Evolutionary conservation across 23 tunicate genomes (phyloP), one percentile per base, ranked within the genome.

Genomic region (Ascidia mentula): DNA sequence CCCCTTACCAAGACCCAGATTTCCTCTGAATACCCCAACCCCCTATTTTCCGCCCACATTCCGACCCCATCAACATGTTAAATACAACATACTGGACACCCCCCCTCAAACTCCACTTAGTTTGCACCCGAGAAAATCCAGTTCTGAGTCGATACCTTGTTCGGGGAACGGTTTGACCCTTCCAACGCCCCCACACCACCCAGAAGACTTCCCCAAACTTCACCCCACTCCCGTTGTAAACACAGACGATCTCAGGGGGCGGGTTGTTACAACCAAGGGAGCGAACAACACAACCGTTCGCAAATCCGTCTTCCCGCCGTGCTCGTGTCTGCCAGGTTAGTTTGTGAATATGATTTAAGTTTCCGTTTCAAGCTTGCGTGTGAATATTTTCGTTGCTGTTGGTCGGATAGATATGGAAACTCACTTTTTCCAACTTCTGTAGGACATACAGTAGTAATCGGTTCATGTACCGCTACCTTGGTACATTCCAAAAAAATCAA

Each of bases 161-260:
- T 3, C 1, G 32, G 37, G 37, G 32, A 33, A 18, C 31, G 32
- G 3, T 18, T 3, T 22, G 4, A n/a, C 74, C 38, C 38, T 34
- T 3, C 39, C 39, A 70, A 70, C 74, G 9, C 74, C 37, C 37
- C 37, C 37, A 3, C 42, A 59, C 32, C 13, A 61, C 8, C 72
- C 59, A n/a, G 53, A 32, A 5, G 38, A 42, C n/a, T 40, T 34
- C 22, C 28, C 22, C 17, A 45, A 36, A 7, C 1, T 6, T 28
- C 53, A 3, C 9, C 9, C 39, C 38, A n/a, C 39, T 12, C 15
- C 6, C 24, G 15, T 12, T 22, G 0, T 46, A 13, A 6, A 70
- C 22, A 46, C 86, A 15, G 79, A 77, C 40, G 87, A 88, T 12
- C 60, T 88, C n/a, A 38, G 93, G 38, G 93, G 93, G 15, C 75